Evolutionary conservation across 1,140 invertebrate species (phyloP), one percentile per base, ranked within the genome.

Genomic region (Trypoxylus dichotomus): DNA sequence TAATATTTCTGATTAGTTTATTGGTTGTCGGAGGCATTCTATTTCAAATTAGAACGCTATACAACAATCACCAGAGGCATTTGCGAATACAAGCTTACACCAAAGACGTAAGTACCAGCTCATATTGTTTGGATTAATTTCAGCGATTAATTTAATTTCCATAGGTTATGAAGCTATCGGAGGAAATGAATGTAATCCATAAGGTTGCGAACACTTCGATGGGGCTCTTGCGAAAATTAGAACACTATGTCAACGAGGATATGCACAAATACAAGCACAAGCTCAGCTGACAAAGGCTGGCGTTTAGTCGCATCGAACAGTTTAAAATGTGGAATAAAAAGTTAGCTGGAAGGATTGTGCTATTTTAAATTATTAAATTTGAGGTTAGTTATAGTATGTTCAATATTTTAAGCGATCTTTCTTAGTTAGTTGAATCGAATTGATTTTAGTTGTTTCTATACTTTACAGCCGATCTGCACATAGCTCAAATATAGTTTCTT

Each of bases 81-180:
- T 74, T 81, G 32, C 72, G 83, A 25, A 63, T 85, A 54, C 54
- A 80, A 32, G 80, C 81, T 72, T 83, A 83, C 71, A 87, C 87
- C 77, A 81, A 87, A 83, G 88, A 87, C 76, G 88, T 89, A 83
- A 87, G 87, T 85, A 79, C 73, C 47, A 60, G 63, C 71, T 24
- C 27, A 43, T 71, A 3, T 80, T 60, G 27, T 37, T 37, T 8
- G 75, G 41, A 63, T 78, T 74, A 37, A 42, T 54, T 29, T 24
- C 42, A 24, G 47, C 76, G 24, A n/a, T 71, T n/a, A n/a, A n/a
- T 79, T 72, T 71, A 76, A 74, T 80, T 85, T 63, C 11, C 85
- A 37, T 75, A 90, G 89, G 85, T 89, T 80, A 87, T 85, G 79
- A 87, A 89, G 83, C 85, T 90, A 78, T 86, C 87, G 10, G 84